These are phyloP conservation scores for Fregetta grallaria DNA, from an alignment of 2,113 vertebrate species.

Conservation along the genomic window DNA sequence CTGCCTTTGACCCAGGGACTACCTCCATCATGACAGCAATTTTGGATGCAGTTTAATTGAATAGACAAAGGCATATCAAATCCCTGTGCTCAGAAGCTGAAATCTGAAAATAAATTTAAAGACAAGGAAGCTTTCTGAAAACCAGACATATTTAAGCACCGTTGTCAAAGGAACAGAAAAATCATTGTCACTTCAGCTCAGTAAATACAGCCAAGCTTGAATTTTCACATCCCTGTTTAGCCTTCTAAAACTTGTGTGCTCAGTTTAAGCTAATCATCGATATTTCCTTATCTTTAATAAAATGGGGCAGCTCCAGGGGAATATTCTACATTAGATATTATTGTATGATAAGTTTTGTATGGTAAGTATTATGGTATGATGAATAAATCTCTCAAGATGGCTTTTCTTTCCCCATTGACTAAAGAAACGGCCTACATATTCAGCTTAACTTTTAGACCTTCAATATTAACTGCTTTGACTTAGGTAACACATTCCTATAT, in stretches of 20 bases:
- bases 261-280: background rate
- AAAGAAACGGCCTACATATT: background rate
- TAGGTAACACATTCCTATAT: background rate
- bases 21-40: background rate
- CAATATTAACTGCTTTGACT: background rate
- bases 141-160: background rate
- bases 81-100: background rate
- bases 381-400: background rate
- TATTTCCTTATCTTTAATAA: background rate
- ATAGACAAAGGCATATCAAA: background rate
- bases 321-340: background rate
- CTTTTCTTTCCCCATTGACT: background rate
- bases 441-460: background rate
- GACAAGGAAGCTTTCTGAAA: background rate
- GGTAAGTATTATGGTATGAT: background rate
- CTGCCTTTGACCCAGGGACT: background rate
- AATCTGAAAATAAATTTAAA: background rate
- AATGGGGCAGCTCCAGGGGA: background rate
- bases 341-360: too few relatives aligned
- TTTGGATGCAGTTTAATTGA: background rate
- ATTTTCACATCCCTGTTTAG: background rate
- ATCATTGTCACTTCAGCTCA: background rate
- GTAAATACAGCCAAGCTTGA: background rate
- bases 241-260: background rate
- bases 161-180: background rate